phyloP scores from a whole-genome alignment of 2,888 invertebrate species.

The Lepidochitona cinerea region DNA sequence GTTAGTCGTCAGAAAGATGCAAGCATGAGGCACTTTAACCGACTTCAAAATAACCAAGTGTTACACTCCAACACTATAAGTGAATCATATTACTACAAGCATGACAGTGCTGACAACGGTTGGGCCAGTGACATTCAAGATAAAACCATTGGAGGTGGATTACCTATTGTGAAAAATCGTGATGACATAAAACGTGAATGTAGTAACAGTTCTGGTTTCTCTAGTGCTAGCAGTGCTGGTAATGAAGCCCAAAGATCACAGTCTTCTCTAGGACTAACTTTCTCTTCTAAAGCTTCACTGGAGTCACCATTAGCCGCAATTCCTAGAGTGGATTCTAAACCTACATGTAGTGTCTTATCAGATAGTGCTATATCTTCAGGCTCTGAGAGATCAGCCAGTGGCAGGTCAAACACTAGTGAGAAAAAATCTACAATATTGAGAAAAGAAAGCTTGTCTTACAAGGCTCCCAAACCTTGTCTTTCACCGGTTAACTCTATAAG shows the following conservation, averaged over 20 bases:
- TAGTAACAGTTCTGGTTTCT: conserved; percentile 12
- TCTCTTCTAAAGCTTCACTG: no score
- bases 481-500: not conserved
- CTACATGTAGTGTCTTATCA: no score
- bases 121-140: conserved; percentile 8
- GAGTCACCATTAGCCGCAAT: no score
- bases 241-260: not conserved
- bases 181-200: not conserved
- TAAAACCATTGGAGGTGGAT: conserved; percentile 22
- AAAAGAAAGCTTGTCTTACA: no score
- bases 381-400: no score
- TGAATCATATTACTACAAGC: not conserved
- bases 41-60: not conserved
- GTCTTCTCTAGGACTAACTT: not conserved
- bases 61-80: no score
- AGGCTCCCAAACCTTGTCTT: no score
- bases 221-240: conserved; percentile 15
- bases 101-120: conserved; percentile 7
- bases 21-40: not conserved
- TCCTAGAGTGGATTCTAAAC: no score
- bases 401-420: no score
- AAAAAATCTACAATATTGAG: no score
- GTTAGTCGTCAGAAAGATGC: not conserved
- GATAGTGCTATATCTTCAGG: no score
- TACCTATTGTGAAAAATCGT: conserved; percentile 28